These are phyloP conservation scores for Delia radicum DNA, from an alignment of 1,140 invertebrate genomes.

Conservation along the genomic window DNA sequence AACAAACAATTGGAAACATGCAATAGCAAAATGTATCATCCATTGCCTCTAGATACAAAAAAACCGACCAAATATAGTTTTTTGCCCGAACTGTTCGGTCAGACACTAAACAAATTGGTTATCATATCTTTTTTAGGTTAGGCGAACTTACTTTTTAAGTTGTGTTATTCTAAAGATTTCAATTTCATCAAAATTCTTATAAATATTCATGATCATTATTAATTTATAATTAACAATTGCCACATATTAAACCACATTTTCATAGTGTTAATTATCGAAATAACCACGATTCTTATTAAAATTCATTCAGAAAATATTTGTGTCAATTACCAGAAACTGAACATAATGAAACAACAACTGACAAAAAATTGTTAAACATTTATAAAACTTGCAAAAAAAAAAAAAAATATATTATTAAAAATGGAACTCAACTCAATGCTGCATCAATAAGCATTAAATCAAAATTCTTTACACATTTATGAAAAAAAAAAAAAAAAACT, in stretches of 20 bases:
- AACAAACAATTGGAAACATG: too few relatives aligned
- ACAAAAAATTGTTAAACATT: neutral
- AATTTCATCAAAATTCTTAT: too few relatives aligned
- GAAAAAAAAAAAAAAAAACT: too few relatives aligned
- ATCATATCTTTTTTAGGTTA: too few relatives aligned
- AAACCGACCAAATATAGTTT: too few relatives aligned
- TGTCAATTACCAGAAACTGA: conserved; percentile 17
- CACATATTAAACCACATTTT: neutral
- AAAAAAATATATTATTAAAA: neutral
- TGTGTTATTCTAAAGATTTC: too few relatives aligned
- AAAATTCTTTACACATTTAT: conserved; percentile 13
- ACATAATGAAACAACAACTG: neutral
- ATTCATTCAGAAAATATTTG: conserved; percentile 9
- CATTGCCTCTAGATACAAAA: too few relatives aligned
- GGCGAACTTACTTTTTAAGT: too few relatives aligned
- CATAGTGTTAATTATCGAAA: neutral
- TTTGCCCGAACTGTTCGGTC: too few relatives aligned
- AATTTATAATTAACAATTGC: neutral
- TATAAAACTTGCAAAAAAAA: neutral
- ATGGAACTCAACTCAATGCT: neutral
- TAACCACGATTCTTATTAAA: neutral
- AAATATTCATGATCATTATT: too few relatives aligned
- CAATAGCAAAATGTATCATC: too few relatives aligned
- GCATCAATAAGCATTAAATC: conserved; percentile 5
- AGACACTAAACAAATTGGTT: too few relatives aligned